A percentile compares a stretch with the other conserved stretches of the same genome.
phyloP scores from a whole-genome alignment of 1,140 invertebrate species.

The Dendroctonus ponderosae region DNA sequence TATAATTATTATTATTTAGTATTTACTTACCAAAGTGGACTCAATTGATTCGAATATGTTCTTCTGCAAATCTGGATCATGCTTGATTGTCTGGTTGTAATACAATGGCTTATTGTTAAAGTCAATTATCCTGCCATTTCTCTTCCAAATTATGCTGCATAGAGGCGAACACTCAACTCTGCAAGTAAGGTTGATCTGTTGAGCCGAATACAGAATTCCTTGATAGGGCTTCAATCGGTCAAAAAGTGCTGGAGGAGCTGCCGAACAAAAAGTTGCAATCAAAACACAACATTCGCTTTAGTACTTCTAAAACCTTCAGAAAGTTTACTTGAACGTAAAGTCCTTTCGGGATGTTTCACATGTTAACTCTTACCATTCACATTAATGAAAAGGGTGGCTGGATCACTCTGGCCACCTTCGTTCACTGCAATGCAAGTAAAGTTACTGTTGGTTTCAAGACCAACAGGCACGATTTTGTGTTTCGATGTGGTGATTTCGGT shows the following conservation, averaged over 20 bases:
- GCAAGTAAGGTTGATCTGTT: constrained; percentile 78
- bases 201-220: constrained; percentile 67
- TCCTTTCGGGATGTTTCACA: background rate
- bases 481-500: constrained; percentile 70
- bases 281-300: too few relatives aligned
- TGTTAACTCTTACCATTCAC: constrained; percentile 64
- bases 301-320: too few relatives aligned
- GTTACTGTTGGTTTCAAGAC: constrained; percentile 77
- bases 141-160: constrained; percentile 81
- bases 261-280: background rate
- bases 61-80: constrained; percentile 66
- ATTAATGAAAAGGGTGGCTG: constrained; percentile 70
- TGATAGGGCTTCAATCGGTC: constrained; percentile 76
- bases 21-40: constrained; percentile 67
- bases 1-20: too few relatives aligned
- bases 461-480: constrained; percentile 76
- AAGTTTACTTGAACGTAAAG: too few relatives aligned
- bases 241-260: constrained; percentile 83
- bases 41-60: constrained; percentile 86
- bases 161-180: constrained; percentile 84
- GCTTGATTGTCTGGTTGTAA: constrained; percentile 63
- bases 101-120: constrained; percentile 62
- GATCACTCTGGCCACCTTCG: constrained; percentile 73
- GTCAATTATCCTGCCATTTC: constrained; percentile 67
- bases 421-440: constrained; percentile 84